These are phyloP conservation scores for Sebastes wilsoni DNA, from an alignment of 2,797 vertebrate genomes.

Conservation along the genomic window DNA sequence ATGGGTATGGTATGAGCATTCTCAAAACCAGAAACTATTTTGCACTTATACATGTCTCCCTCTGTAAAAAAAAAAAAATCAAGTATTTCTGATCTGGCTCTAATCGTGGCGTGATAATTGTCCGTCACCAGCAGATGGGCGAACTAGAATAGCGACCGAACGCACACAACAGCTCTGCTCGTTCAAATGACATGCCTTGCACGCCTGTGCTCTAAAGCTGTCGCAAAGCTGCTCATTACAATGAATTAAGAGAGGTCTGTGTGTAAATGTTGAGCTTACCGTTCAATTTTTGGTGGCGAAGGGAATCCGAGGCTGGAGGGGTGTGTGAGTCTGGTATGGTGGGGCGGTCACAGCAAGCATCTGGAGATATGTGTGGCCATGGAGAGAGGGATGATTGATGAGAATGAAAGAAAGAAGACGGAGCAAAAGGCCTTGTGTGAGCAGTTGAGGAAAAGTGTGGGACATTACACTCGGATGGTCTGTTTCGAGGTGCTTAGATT, in stretches of 20 bases:
- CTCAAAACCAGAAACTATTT: constrained; percentile 24
- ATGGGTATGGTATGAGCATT: background rate
- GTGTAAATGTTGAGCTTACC: constrained; percentile 76
- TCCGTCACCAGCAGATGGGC: constrained; percentile 64
- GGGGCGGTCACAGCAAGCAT: constrained; percentile 68
- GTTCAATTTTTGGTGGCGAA: constrained; percentile 76
- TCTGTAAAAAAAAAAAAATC: constrained; percentile 11
- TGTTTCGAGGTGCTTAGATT: constrained; percentile 58
- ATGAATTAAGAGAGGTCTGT: constrained; percentile 78
- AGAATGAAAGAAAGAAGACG: constrained; percentile 32
- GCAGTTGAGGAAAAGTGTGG: constrained; percentile 18
- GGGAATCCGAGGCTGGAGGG: constrained; percentile 65
- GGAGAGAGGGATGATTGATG: constrained; percentile 48
- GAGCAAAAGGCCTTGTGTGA: constrained; percentile 26
- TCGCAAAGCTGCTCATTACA: constrained; percentile 79
- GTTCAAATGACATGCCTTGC: constrained; percentile 77
- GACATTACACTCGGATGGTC: constrained; percentile 42
- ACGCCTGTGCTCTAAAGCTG: constrained; percentile 80
- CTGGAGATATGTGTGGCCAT: constrained; percentile 73
- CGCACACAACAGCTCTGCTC: constrained; percentile 61
- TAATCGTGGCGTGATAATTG: constrained; percentile 65
- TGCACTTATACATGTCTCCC: constrained; percentile 5
- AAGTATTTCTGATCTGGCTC: constrained; percentile 50
- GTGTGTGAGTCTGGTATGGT: constrained; percentile 73
- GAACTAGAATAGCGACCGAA: constrained; percentile 65